Percentiles rank a stretch among this genome's conserved stretches.
phyloP scores from a whole-genome alignment of 2,888 invertebrate species.

The Eretmocerus hayati region DNA sequence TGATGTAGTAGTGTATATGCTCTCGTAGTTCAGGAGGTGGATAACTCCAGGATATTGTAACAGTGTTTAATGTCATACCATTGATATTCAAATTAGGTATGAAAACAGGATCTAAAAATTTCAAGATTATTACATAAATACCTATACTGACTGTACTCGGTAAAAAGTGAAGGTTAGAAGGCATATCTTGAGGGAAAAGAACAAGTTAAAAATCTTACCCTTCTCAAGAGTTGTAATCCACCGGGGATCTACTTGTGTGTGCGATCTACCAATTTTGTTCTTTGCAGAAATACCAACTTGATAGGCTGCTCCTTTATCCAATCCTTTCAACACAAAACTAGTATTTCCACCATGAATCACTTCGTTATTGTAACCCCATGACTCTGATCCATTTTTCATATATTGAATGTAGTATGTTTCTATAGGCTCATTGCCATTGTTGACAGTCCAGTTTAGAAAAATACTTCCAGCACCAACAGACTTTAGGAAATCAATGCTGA shows the following conservation, averaged over 20 bases:
- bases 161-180: neutral
- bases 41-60: conserved; percentile 73
- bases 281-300: conserved; percentile 59
- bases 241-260: conserved; percentile 49
- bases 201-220: conserved; percentile 32
- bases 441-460: conserved; percentile 76
- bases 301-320: conserved; percentile 62
- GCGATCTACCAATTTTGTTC: conserved; percentile 59
- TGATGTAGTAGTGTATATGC: conserved; percentile 68
- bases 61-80: conserved; percentile 62
- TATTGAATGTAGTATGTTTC: conserved; percentile 52
- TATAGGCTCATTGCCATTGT: conserved; percentile 67
- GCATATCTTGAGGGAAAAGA: neutral
- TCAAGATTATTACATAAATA: too few species aligned
- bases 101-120: conserved; percentile 62
- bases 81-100: conserved; percentile 73
- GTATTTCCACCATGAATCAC: conserved; percentile 59
- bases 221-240: conserved; percentile 58
- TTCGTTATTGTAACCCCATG: conserved; percentile 55
- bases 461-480: conserved; percentile 69
- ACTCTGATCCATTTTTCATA: conserved; percentile 51
- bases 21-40: conserved; percentile 61
- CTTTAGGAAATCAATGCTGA: conserved; percentile 65
- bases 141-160: neutral
- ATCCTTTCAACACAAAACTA: conserved; percentile 61